These are phyloP conservation scores for Drosophila micromelanica DNA, from an alignment of 1,140 invertebrate species.

Conservation along the genomic window DNA sequence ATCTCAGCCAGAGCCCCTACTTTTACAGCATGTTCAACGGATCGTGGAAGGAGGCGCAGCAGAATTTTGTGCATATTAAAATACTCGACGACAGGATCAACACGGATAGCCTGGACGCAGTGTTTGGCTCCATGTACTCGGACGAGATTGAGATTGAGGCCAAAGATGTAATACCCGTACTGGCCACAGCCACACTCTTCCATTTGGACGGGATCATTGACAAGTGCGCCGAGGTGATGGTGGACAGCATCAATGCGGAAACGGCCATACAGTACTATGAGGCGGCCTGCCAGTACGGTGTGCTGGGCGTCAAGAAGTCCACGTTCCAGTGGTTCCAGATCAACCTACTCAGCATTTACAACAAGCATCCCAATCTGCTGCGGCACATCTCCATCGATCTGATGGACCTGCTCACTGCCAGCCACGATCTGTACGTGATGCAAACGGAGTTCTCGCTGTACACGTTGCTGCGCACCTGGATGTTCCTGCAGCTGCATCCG, in stretches of 20 bases:
- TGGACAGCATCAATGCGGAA: slow-evolving; percentile 89
- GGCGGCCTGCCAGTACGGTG: slow-evolving; percentile 89
- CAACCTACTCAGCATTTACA: slow-evolving; percentile 88
- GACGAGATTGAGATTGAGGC: slow-evolving; percentile 91
- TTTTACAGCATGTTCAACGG: slow-evolving; percentile 94
- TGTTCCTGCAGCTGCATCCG: slow-evolving; percentile 85
- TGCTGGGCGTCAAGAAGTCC: slow-evolving; percentile 87
- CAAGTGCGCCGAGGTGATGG: slow-evolving; percentile 91
- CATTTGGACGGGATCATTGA: slow-evolving; percentile 91
- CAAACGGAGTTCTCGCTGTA: slow-evolving; percentile 94
- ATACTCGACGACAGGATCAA: slow-evolving; percentile 91
- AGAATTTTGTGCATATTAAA: slow-evolving; percentile 89
- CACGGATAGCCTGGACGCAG: slow-evolving; percentile 88
- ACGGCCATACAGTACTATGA: slow-evolving; percentile 90
- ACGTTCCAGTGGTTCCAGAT: slow-evolving; percentile 89
- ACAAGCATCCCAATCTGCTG: slow-evolving; percentile 86
- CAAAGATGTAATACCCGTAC: slow-evolving; percentile 88
- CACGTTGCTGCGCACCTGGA: slow-evolving; percentile 89
- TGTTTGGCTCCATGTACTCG: slow-evolving; percentile 92
- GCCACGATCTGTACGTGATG: slow-evolving; percentile 90
- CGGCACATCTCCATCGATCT: slow-evolving; percentile 87
- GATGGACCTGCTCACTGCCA: slow-evolving; percentile 88
- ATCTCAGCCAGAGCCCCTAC: slow-evolving; percentile 92
- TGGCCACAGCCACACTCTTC: slow-evolving; percentile 91
- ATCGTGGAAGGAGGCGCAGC: slow-evolving; percentile 90